A percentile compares a stretch with the other conserved stretches of the same genome.
These are phyloP conservation scores for Hyaena hyaena DNA, from an alignment of 2,113 vertebrate species.

Conservation along the genomic window DNA sequence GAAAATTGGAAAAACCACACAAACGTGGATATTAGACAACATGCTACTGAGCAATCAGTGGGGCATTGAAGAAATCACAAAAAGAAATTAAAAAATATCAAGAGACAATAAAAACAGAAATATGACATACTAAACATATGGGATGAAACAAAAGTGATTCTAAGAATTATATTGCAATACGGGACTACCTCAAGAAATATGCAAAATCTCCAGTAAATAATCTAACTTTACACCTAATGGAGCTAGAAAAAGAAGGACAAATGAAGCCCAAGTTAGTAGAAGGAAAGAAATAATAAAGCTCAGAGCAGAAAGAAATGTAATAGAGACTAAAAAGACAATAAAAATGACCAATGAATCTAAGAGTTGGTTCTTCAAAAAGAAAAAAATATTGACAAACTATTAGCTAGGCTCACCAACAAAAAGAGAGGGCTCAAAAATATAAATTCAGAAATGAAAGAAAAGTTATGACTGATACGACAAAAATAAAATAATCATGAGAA, in stretches of 20 bases:
- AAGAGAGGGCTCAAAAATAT: neutral
- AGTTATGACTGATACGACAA: neutral
- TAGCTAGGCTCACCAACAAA: neutral
- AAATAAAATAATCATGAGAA: neutral
- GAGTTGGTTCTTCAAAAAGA: neutral
- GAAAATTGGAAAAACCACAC: neutral
- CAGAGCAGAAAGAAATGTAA: neutral
- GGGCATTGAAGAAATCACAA: neutral
- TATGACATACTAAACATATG: neutral
- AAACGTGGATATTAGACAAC: neutral
- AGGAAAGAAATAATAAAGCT: neutral
- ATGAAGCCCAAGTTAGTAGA: neutral
- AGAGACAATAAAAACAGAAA: neutral
- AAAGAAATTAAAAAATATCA: neutral
- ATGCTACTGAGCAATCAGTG: neutral
- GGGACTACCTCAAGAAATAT: neutral
- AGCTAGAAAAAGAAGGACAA: neutral
- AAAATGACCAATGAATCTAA: neutral
- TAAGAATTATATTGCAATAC: neutral
- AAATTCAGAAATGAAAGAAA: neutral
- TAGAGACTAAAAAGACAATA: neutral
- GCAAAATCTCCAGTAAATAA: neutral
- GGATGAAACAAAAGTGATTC: neutral
- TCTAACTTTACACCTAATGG: neutral
- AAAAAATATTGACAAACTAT: neutral